phyloP scores from a whole-genome alignment of 1,140 invertebrate genomes.

The Brachionus koreanus region DNA sequence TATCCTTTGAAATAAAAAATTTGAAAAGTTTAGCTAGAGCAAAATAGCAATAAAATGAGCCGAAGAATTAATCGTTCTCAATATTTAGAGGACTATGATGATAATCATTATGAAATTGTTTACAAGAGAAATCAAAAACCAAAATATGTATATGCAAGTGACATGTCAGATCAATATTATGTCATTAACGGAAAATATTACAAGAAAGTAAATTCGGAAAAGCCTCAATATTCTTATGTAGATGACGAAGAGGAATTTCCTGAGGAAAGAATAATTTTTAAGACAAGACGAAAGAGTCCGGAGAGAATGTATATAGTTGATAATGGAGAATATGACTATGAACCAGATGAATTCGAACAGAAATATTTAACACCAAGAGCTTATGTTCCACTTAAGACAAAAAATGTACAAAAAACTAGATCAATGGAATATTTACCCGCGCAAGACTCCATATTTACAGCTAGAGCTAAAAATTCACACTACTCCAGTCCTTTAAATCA shows the following conservation, averaged over 20 bases:
- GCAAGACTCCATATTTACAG: not conserved
- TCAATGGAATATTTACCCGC: not conserved
- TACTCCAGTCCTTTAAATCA: not conserved
- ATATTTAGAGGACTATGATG: not conserved
- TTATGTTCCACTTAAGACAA: not conserved
- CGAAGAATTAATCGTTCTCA: not conserved
- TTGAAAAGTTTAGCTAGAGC: not conserved
- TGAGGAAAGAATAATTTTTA: not conserved
- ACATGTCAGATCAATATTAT: not conserved
- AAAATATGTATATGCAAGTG: not conserved
- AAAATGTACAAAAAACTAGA: not conserved
- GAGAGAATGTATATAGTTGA: not conserved
- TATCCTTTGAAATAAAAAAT: not conserved
- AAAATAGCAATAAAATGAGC: not conserved
- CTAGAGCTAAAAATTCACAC: not conserved
- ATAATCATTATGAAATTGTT: not conserved
- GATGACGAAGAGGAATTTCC: slow-evolving; percentile 1
- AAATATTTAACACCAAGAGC: not conserved
- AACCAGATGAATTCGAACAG: not conserved
- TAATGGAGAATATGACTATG: not conserved
- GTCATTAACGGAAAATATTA: slow-evolving; percentile 27
- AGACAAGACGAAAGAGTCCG: not conserved
- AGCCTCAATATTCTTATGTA: not conserved
- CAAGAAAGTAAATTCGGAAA: not conserved
- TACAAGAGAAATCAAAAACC: not conserved